Percentiles rank a stretch among this genome's conserved stretches.
phyloP scores from a whole-genome alignment of 2,888 invertebrate genomes.

The Xanthia icteritia region DNA sequence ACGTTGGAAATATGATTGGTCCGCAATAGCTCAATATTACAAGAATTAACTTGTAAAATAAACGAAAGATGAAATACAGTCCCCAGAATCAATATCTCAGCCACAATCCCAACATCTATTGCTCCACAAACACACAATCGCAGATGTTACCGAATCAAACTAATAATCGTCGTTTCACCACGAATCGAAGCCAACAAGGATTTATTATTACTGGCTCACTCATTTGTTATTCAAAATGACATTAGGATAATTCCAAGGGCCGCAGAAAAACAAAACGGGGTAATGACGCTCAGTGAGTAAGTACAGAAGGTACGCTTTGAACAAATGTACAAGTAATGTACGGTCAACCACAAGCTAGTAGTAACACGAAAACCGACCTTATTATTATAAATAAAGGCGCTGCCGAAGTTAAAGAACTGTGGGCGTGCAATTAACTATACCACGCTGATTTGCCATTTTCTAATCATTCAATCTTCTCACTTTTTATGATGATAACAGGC shows the following conservation, averaged over 20 bases:
- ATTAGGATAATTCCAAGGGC: conserved; percentile 55
- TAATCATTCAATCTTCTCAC: not conserved
- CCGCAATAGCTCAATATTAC: not conserved
- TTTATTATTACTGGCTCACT: conserved; percentile 59
- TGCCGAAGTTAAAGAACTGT: not conserved
- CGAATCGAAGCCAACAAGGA: conserved; percentile 33
- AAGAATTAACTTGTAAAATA: not conserved
- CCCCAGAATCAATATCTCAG: not conserved
- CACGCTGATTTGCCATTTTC: not conserved
- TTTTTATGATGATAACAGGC: not conserved
- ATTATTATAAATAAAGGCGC: not conserved
- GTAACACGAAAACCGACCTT: not conserved
- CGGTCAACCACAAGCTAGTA: not conserved
- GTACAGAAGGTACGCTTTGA: conserved; percentile 27
- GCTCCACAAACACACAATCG: conserved; percentile 17
- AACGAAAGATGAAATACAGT: not conserved
- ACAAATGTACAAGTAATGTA: not conserved
- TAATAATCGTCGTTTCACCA: conserved; percentile 30
- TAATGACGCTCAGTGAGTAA: not conserved
- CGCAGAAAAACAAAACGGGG: conserved; percentile 51
- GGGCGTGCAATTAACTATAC: not conserved
- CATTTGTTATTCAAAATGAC: conserved; percentile 67
- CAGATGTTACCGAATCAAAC: conserved; percentile 46
- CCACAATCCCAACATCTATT: conserved; percentile 15
- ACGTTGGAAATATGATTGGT: not conserved